phyloP scores from a whole-genome alignment of 2,113 vertebrate genomes.

The Hemibates koningsi region DNA sequence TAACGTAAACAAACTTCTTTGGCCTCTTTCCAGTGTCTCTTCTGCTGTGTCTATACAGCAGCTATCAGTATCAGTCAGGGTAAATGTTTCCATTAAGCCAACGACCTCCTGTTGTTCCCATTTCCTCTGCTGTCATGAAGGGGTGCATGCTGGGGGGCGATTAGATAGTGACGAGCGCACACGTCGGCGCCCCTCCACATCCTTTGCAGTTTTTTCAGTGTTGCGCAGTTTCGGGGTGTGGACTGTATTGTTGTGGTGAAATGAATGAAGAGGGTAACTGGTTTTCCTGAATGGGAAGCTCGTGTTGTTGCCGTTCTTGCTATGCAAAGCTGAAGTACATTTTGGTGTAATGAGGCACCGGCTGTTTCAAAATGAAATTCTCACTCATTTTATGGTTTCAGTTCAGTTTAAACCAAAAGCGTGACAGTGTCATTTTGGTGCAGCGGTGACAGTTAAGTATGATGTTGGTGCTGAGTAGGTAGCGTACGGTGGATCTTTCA shows the following conservation, averaged over 20 bases:
- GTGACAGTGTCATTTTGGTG: neutral
- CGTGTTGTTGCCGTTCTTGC: neutral
- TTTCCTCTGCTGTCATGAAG: conserved; percentile 71
- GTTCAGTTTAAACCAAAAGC: neutral
- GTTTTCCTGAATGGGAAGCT: neutral
- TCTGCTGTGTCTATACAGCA: conserved; percentile 50
- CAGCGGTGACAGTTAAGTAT: neutral
- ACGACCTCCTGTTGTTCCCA: conserved; percentile 52
- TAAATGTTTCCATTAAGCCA: conserved; percentile 61
- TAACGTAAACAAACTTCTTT: conserved; percentile 18
- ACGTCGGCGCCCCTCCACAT: conserved; percentile 67
- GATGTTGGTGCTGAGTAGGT: neutral
- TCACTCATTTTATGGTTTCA: neutral
- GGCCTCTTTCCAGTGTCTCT: conserved; percentile 11
- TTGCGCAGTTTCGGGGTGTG: conserved; percentile 3
- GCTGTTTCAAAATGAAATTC: neutral
- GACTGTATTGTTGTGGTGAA: neutral
- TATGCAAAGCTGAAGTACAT: neutral
- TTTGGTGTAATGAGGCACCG: neutral
- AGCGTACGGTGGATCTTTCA: neutral
- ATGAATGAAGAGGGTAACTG: neutral
- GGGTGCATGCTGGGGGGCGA: conserved; percentile 29
- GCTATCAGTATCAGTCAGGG: conserved; percentile 35
- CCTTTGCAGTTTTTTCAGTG: conserved; percentile 51
- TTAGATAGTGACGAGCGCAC: conserved; percentile 65